Evolutionary conservation across 2,113 vertebrate genomes (phyloP), one percentile per base, ranked within the genome.

Genomic region (Dipodomys ordii): DNA sequence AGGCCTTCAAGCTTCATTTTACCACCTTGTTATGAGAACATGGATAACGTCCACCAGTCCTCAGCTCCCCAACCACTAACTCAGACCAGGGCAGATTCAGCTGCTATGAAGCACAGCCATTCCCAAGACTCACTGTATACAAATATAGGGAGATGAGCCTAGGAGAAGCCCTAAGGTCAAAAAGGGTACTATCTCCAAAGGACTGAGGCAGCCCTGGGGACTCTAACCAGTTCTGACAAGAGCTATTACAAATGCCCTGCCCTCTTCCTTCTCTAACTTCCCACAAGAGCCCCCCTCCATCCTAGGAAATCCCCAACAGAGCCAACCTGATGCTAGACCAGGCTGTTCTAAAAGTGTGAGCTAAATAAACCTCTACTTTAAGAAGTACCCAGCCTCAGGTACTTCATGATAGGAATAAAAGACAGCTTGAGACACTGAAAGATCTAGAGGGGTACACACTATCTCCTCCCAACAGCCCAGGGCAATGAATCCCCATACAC

Each of bases 401-500:
- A 74, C 25, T 68, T 73, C 16, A 3, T n/a, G 20, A 87, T 15
- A 86, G 53, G n/a, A 71, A 64, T 35, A 9, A 78, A 80, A 57
- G 60, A 46, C 2, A 53, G 18, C 44, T 12, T 64, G 30, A 22
- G n/a, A 73, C 7, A 25, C 53, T 18, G 2, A 16, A 1, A n/a
- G n/a, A 35, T 7, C 32, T 30, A 5, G 69, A 12, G 28, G 72
- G 35, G 69, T 25, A 27, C 30, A 7, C 16, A 3, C 64, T 28
- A 16, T 11, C 44, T 22, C 0, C 1, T 22, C 44, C 20, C 0
- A 22, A 64, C 62, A 25, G 9, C 64, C 65, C 16, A 4, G 25
- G 60, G 18, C 30, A 30, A 9, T 18, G 1, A 0, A 0, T 6
- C 2, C 28, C 1, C 19, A 2, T 1, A 3, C 0, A 0, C 1